Conservation (phyloP, 2,888 invertebrate species). For the Tetragonula carbonaria region DNA sequence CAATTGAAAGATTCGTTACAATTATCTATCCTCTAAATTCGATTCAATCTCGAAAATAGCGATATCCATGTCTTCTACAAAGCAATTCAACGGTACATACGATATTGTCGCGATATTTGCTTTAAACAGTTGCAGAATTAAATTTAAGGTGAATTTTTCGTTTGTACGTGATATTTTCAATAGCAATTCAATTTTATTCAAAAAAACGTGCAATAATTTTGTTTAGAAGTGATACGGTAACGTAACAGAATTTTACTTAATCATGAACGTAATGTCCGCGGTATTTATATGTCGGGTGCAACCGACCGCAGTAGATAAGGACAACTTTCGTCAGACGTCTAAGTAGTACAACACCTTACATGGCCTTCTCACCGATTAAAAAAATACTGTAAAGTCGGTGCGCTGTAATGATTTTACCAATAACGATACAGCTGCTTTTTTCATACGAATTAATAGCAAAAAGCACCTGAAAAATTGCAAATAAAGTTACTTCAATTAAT, state of each 20-base stretch:
- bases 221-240: too few relatives aligned
- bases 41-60: not conserved
- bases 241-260: not conserved
- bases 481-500: not conserved
- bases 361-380: not conserved
- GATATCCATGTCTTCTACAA: not conserved
- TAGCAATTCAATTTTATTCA: not conserved
- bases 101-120: not conserved
- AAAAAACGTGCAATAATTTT: not conserved
- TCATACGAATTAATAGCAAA: not conserved
- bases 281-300: constrained; percentile 24
- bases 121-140: not conserved
- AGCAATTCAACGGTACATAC: not conserved
- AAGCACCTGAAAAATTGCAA: not conserved
- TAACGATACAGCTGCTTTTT: not conserved
- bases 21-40: not conserved
- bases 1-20: not conserved
- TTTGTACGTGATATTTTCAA: not conserved
- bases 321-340: constrained; percentile 28
- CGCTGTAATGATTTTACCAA: not conserved
- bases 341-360: constrained; percentile 2
- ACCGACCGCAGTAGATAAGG: constrained; percentile 42
- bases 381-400: not conserved
- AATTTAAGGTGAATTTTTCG: not conserved
- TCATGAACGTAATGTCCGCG: not conserved